Evolutionary conservation across 2,888 invertebrate genomes (phyloP).

Genomic region (Mystacides longicornis): DNA sequence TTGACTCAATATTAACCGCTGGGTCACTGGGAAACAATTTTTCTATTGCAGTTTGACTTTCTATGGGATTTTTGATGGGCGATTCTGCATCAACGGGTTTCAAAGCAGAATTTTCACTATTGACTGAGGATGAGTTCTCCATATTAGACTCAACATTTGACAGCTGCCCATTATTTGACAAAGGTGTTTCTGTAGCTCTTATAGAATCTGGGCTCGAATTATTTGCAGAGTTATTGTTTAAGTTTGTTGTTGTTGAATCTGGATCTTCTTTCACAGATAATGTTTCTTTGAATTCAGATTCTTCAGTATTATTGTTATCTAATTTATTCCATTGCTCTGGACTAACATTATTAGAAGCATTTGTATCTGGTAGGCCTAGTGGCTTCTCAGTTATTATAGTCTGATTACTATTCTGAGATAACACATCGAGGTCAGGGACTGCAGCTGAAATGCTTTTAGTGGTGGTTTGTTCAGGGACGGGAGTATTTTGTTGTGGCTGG

Average conservation of each 20-base stretch:
- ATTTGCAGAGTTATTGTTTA: conserved; percentile 43
- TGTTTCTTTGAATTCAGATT: conserved; percentile 38
- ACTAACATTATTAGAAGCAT: conserved; percentile 23
- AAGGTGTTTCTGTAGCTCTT: conserved; percentile 22
- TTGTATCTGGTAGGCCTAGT: conserved; percentile 38
- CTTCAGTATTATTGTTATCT: conserved; percentile 38
- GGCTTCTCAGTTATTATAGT: conserved; percentile 22
- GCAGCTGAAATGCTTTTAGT: conserved; percentile 30
- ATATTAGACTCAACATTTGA: conserved; percentile 38
- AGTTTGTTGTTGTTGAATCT: conserved; percentile 63
- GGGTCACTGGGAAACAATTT: neutral
- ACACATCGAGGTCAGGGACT: no score
- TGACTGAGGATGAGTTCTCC: conserved; percentile 13
- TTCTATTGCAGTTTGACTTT: conserved; percentile 10
- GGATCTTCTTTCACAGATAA: conserved; percentile 62
- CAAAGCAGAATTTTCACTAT: conserved; percentile 12
- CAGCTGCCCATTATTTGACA: conserved; percentile 40
- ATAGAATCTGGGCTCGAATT: conserved; percentile 45
- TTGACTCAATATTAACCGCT: neutral
- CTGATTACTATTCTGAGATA: conserved; percentile 40
- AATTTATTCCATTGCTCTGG: conserved; percentile 43
- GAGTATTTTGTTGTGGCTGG: conserved; percentile 48
- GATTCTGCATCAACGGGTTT: conserved; percentile 14
- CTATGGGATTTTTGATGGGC: conserved; percentile 10
- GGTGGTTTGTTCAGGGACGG: conserved; percentile 27